Conservation (phyloP, 2,888 invertebrate genomes). For the Spilosoma lubricipeda region DNA sequence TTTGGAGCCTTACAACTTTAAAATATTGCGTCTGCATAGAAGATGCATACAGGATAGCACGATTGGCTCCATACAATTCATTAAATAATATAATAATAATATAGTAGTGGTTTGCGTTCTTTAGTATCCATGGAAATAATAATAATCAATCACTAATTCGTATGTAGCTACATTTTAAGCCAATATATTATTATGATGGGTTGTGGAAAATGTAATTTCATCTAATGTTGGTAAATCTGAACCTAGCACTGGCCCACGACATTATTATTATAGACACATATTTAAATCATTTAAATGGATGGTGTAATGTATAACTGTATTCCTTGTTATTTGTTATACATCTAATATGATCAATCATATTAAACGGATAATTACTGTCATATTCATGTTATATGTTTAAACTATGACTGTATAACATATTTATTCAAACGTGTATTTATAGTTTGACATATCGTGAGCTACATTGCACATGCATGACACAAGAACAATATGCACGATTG, state of each 20-base stretch:
- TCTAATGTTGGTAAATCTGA: no score
- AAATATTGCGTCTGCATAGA: background rate
- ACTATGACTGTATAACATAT: background rate
- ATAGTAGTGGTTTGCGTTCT: no score
- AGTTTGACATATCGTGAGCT: constrained; percentile 90
- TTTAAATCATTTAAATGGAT: background rate
- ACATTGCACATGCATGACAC: constrained; percentile 98
- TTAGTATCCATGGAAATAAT: no score
- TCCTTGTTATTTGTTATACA: background rate
- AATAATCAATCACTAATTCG: no score
- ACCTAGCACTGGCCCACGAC: no score
- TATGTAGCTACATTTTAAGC: no score
- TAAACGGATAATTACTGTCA: background rate
- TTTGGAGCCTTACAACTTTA: background rate
- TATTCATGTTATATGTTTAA: background rate
- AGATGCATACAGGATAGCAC: background rate
- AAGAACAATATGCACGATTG: constrained; percentile 95
- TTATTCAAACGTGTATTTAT: constrained; percentile 35
- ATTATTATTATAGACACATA: background rate
- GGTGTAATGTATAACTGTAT: background rate
- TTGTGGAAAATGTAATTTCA: no score
- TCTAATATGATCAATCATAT: background rate
- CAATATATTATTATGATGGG: no score
- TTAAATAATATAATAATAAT: no score
- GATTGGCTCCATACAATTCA: no score